phyloP scores from a whole-genome alignment of 2,797 vertebrate species.

The Rhyacichthys aspro region DNA sequence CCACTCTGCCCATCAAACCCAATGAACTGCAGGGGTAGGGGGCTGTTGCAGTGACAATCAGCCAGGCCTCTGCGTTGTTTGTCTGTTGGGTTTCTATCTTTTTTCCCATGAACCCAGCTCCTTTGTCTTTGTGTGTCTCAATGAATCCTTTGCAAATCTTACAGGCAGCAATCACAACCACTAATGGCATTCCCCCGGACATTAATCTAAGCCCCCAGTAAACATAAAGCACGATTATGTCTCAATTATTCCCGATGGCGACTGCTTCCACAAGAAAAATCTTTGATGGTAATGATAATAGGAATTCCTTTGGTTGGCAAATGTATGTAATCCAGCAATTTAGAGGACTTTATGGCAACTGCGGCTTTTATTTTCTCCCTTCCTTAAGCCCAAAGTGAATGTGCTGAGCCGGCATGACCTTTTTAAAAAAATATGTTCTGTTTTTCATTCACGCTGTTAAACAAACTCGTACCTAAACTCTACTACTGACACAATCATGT shows the following conservation, averaged over 20 bases:
- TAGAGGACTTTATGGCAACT: constrained; percentile 28
- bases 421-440: constrained; percentile 17
- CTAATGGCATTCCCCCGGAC: constrained; percentile 53
- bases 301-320: constrained; percentile 60
- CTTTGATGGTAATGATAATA: constrained; percentile 57
- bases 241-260: constrained; percentile 56
- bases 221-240: constrained; percentile 52
- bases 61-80: constrained; percentile 33
- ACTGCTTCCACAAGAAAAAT: constrained; percentile 35
- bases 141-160: constrained; percentile 31
- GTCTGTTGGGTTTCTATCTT: constrained; percentile 24
- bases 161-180: constrained; percentile 49
- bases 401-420: constrained; percentile 33
- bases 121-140: constrained; percentile 33
- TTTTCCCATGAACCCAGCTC: constrained; percentile 22
- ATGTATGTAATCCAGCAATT: constrained; percentile 49
- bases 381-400: constrained; percentile 22
- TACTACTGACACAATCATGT: constrained; percentile 11
- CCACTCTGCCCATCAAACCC: constrained; percentile 1
- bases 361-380: constrained; percentile 1
- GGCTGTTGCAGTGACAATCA: constrained; percentile 26
- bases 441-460: constrained; percentile 24
- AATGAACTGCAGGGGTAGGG: constrained; percentile 11
- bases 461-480: constrained; percentile 22
- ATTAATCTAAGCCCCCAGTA: constrained; percentile 59